Conservation (phyloP, 2,113 vertebrate genomes). For the Boulengeromyrus knoepffleri region DNA sequence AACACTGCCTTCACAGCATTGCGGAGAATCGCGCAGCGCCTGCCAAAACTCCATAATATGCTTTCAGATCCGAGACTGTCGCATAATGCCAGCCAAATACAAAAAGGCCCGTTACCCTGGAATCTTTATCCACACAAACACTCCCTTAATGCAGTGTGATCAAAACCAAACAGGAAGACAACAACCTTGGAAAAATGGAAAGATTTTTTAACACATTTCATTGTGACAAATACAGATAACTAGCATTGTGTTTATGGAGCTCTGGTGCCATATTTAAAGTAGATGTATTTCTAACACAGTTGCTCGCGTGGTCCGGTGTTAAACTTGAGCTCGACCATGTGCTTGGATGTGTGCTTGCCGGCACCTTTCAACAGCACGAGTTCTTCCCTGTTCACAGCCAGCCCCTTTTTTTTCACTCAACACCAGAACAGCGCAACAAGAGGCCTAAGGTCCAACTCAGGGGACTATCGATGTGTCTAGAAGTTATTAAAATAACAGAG, state of each 20-base stretch:
- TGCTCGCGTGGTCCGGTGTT: neutral
- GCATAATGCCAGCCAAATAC: constrained; percentile 16
- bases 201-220: neutral
- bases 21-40: neutral
- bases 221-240: neutral
- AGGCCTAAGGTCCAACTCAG: neutral
- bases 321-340: neutral
- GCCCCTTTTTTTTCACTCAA: neutral
- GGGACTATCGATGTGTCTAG: constrained; percentile 28
- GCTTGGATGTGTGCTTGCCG: constrained; percentile 9
- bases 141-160: constrained; percentile 2
- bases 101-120: neutral
- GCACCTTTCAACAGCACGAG: constrained; percentile 29
- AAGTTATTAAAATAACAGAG: constrained; percentile 49
- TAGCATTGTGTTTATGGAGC: neutral
- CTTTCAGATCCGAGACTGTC: constrained; percentile 8
- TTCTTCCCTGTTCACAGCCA: constrained; percentile 1
- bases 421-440: neutral
- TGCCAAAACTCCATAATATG: constrained; percentile 16
- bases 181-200: neutral
- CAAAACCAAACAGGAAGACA: neutral
- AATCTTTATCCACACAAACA: neutral
- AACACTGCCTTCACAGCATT: neutral
- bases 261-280: neutral
- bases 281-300: neutral